These are phyloP conservation scores for Scomber scombrus DNA, from an alignment of 2,113 vertebrate genomes.

Conservation along the genomic window DNA sequence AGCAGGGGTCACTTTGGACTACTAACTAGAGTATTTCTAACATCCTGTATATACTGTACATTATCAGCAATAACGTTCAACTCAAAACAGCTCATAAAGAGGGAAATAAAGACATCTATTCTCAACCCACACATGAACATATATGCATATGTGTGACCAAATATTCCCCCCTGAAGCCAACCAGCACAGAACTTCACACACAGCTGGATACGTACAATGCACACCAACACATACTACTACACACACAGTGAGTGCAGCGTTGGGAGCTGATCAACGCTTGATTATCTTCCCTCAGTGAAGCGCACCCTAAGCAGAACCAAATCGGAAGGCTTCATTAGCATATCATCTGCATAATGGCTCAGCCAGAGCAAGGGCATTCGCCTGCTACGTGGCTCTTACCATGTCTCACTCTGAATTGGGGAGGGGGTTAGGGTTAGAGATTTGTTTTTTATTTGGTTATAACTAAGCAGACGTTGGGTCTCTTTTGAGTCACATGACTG, in stretches of 20 bases:
- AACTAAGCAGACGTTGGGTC: slow-evolving; percentile 30
- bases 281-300: slow-evolving; percentile 72
- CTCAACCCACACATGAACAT: neutral
- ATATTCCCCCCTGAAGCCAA: neutral
- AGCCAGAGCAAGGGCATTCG: slow-evolving; percentile 70
- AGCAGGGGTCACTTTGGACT: too few species aligned
- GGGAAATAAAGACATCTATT: slow-evolving; percentile 7
- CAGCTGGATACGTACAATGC: neutral
- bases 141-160: neutral
- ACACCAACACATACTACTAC: slow-evolving; percentile 7
- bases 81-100: too few species aligned
- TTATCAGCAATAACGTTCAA: neutral
- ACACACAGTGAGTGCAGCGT: slow-evolving; percentile 1
- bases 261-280: slow-evolving; percentile 73
- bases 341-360: slow-evolving; percentile 83
- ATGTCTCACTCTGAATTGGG: slow-evolving; percentile 37
- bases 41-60: too few species aligned
- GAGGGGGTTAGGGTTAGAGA: slow-evolving; percentile 29
- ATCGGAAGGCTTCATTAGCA: slow-evolving; percentile 79
- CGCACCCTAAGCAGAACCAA: slow-evolving; percentile 69
- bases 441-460: slow-evolving; percentile 40
- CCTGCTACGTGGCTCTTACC: slow-evolving; percentile 52
- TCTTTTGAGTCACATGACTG: slow-evolving; percentile 19
- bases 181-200: slow-evolving; percentile 10
- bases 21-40: neutral